Conservation (phyloP, 2,113 vertebrate species). For the Bos javanicus region DNA sequence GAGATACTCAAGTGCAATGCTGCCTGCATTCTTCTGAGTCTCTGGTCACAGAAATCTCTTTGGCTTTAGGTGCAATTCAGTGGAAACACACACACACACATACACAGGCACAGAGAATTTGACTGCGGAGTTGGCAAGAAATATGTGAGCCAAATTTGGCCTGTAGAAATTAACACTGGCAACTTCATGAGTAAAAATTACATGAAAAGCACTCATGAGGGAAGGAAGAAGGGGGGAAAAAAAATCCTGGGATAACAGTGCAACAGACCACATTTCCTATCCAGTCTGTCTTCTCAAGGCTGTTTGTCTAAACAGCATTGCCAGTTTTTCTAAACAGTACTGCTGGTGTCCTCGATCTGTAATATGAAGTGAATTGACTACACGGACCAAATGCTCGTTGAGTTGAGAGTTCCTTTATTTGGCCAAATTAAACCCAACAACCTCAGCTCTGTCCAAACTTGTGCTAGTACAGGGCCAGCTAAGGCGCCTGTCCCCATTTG, state of each 20-base stretch:
- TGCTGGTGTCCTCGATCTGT: slow-evolving; percentile 66
- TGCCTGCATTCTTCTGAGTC: neutral
- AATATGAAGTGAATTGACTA: slow-evolving; percentile 53
- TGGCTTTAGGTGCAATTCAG: slow-evolving; percentile 48
- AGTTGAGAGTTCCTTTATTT: slow-evolving; percentile 71
- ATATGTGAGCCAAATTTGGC: slow-evolving; percentile 69
- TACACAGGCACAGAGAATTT: slow-evolving; percentile 21
- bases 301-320: slow-evolving; percentile 75
- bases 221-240: slow-evolving; percentile 47
- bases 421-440: slow-evolving; percentile 70
- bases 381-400: slow-evolving; percentile 49
- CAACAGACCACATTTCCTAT: slow-evolving; percentile 68
- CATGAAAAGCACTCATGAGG: slow-evolving; percentile 64
- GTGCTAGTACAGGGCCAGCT: neutral
- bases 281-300: slow-evolving; percentile 63
- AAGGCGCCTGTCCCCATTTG: slow-evolving; percentile 48
- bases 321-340: slow-evolving; percentile 72
- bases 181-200: slow-evolving; percentile 72
- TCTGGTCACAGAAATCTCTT: slow-evolving; percentile 47
- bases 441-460: slow-evolving; percentile 57
- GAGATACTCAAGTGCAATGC: neutral
- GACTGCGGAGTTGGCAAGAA: slow-evolving; percentile 67
- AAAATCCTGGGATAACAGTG: slow-evolving; percentile 50
- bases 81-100: neutral
- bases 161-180: slow-evolving; percentile 73